phyloP scores from a whole-genome alignment of 2,797 vertebrate species.

The Saxicola maurus region DNA sequence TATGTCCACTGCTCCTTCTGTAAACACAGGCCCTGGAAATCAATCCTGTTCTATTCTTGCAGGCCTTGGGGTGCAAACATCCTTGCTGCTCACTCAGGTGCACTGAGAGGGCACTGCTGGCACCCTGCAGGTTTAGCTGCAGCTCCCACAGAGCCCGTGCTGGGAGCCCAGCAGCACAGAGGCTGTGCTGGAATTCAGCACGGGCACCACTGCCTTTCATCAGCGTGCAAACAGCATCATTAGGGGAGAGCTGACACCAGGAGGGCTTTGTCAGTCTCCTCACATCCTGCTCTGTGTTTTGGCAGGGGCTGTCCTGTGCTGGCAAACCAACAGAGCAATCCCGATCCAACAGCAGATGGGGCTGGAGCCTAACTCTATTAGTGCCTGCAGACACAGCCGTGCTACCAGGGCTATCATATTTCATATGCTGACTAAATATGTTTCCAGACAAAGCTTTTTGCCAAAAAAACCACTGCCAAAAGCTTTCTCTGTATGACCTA shows the following conservation, averaged over 20 bases:
- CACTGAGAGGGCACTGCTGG: background rate
- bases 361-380: conserved; percentile 66
- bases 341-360: conserved; percentile 69
- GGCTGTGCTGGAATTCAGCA: background rate
- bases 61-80: background rate
- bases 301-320: background rate
- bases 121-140: background rate
- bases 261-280: background rate
- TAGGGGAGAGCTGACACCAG: background rate
- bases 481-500: conserved; percentile 33
- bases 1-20: background rate
- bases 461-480: conserved; percentile 48
- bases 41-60: background rate
- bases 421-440: conserved; percentile 36
- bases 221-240: background rate
- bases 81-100: background rate
- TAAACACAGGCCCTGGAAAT: background rate
- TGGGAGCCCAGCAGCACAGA: background rate
- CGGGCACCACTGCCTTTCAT: background rate
- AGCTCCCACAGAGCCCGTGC: background rate
- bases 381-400: background rate
- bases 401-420: conserved; percentile 12
- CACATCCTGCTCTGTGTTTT: background rate
- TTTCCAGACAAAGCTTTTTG: conserved; percentile 62
- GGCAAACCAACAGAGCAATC: conserved; percentile 4